These are phyloP conservation scores for Megaleporinus macrocephalus DNA, from an alignment of 2,113 vertebrate species.

Conservation along the genomic window DNA sequence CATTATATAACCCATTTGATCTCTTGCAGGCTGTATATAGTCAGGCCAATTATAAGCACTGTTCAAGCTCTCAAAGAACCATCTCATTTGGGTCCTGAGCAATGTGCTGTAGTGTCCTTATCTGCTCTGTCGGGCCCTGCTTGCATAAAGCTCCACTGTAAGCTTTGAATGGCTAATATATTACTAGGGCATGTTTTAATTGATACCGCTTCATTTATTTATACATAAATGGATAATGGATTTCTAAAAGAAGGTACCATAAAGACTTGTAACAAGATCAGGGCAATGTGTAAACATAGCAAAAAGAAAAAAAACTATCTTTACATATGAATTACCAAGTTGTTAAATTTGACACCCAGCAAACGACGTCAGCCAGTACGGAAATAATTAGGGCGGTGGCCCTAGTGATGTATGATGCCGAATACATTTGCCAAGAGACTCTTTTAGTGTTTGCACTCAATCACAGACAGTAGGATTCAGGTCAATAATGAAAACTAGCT, in stretches of 20 bases:
- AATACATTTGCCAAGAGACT: too few species aligned
- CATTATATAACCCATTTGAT: slow-evolving; percentile 69
- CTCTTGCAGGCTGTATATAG: slow-evolving; percentile 57
- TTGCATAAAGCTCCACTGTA: not conserved
- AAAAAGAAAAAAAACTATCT: not conserved
- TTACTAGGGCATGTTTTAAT: too few species aligned
- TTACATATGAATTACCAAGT: not conserved
- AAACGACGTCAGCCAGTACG: not conserved
- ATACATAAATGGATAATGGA: too few species aligned
- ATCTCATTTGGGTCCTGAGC: not conserved
- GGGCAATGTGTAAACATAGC: not conserved
- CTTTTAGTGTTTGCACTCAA: too few species aligned
- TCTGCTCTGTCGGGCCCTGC: not conserved
- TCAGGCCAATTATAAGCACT: slow-evolving; percentile 53
- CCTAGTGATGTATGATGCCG: too few species aligned
- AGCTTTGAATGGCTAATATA: too few species aligned
- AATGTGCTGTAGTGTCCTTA: slow-evolving; percentile 14
- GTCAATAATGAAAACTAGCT: too few species aligned
- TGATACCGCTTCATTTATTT: too few species aligned
- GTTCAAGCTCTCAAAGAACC: not conserved
- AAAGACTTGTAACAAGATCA: too few species aligned
- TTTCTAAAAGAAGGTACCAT: too few species aligned
- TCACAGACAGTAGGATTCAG: too few species aligned
- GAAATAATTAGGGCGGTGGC: too few species aligned
- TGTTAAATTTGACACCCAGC: not conserved